phyloP scores from a whole-genome alignment of 2,113 vertebrate genomes.

The Cacatua alba region DNA sequence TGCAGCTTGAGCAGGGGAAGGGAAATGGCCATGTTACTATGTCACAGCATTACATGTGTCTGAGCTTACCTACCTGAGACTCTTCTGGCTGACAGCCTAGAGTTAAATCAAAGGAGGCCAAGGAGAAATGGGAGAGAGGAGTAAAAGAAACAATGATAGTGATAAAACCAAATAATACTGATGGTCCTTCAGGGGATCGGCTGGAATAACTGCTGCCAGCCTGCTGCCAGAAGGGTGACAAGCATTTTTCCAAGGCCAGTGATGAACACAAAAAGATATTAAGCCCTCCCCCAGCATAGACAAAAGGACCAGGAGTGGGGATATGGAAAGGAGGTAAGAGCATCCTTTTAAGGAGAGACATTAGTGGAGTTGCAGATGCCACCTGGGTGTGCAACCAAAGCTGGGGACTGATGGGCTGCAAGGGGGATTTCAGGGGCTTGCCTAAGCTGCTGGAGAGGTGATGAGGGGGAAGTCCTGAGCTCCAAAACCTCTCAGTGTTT shows the following conservation, averaged over 20 bases:
- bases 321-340: background rate
- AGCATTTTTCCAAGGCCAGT: background rate
- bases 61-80: background rate
- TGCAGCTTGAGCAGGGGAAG: background rate
- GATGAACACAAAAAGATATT: background rate
- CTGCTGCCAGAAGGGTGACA: background rate
- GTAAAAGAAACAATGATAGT: background rate
- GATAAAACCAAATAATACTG: background rate
- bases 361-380: background rate
- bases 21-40: fast-evolving
- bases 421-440: background rate
- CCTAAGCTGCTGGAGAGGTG: background rate
- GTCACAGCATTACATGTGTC: background rate
- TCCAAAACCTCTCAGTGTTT: background rate
- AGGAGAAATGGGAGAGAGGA: background rate
- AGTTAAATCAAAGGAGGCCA: background rate
- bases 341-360: background rate
- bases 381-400: background rate
- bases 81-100: background rate
- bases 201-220: background rate
- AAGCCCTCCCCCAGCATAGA: background rate
- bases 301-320: background rate
- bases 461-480: background rate
- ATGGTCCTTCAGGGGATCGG: fast-evolving
- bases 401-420: fast-evolving